These are phyloP conservation scores for Chouioia cunea DNA, from an alignment of 2,888 invertebrate species.

Conservation along the genomic window DNA sequence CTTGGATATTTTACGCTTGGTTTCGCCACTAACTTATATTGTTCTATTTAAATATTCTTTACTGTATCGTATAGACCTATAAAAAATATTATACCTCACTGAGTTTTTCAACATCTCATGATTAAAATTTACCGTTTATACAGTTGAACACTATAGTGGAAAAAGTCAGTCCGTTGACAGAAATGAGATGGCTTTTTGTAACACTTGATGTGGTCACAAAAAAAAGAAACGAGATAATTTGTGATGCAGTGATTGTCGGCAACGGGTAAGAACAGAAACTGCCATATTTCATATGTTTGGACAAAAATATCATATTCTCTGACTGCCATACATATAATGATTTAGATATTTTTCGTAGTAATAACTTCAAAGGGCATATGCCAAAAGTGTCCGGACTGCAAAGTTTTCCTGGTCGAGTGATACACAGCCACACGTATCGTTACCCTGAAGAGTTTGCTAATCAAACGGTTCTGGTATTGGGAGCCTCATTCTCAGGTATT, in stretches of 20 bases:
- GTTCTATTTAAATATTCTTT: too few relatives aligned
- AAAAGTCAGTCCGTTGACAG: conserved; percentile 64
- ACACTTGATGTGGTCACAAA: conserved; percentile 65
- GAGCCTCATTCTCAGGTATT: conserved; percentile 81
- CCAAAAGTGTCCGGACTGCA: conserved; percentile 70
- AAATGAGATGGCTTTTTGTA: conserved; percentile 69
- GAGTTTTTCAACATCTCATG: background rate
- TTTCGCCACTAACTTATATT: too few relatives aligned
- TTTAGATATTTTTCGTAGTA: conserved; percentile 49
- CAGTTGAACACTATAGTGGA: conserved; percentile 71
- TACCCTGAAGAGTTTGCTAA: conserved; percentile 73
- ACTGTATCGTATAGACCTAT: too few relatives aligned
- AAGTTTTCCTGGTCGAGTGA: conserved; percentile 72
- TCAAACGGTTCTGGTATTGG: conserved; percentile 76
- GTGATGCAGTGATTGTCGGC: conserved; percentile 78
- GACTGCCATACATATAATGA: background rate
- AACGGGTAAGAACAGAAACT: conserved; percentile 71
- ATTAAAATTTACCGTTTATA: too few relatives aligned
- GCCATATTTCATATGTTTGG: too few relatives aligned
- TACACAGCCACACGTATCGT: conserved; percentile 85
- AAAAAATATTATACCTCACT: background rate
- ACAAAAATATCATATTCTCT: background rate
- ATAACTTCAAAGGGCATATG: conserved; percentile 69
- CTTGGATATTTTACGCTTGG: background rate
- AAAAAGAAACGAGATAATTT: conserved; percentile 67